A percentile compares a stretch with the other conserved stretches of the same genome.
Conservation (phyloP, 2,888 invertebrate species). For the Nysson spinosus region DNA sequence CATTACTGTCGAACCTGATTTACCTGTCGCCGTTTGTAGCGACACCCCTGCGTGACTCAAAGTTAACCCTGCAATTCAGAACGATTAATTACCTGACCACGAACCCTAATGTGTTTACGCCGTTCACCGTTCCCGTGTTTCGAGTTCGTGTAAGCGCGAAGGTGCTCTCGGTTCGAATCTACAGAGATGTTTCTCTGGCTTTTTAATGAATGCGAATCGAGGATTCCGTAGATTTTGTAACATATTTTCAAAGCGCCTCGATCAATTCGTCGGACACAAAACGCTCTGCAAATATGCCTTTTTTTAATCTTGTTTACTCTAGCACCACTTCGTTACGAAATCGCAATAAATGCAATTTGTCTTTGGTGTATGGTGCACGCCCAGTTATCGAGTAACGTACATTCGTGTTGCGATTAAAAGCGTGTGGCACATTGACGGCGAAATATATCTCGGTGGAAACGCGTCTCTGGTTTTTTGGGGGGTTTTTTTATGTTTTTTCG, state of each 20-base stretch:
- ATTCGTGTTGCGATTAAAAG: no score
- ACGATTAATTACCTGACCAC: neutral
- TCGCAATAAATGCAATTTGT: conserved; percentile 55
- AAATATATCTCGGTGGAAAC: no score
- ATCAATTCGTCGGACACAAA: conserved; percentile 24
- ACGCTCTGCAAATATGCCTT: conserved; percentile 60
- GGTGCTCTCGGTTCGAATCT: no score
- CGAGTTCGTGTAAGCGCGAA: no score
- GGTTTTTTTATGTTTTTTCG: no score
- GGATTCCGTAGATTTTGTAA: conserved; percentile 37
- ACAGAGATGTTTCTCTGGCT: no score
- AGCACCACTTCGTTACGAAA: conserved; percentile 60
- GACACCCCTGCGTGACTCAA: conserved; percentile 78
- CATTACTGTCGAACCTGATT: conserved; percentile 69
- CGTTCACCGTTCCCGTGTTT: no score
- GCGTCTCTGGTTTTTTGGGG: no score
- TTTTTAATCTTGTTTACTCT: no score
- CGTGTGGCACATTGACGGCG: no score
- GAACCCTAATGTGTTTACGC: neutral
- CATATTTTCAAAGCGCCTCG: conserved; percentile 61
- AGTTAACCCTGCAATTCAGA: conserved; percentile 69
- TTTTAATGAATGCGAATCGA: no score
- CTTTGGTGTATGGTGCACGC: conserved; percentile 52
- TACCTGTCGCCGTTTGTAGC: conserved; percentile 73
- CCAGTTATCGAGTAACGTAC: no score